Base-by-base conservation (phyloP, 2,113 vertebrate genomes). In the Etia nguti region DNA sequence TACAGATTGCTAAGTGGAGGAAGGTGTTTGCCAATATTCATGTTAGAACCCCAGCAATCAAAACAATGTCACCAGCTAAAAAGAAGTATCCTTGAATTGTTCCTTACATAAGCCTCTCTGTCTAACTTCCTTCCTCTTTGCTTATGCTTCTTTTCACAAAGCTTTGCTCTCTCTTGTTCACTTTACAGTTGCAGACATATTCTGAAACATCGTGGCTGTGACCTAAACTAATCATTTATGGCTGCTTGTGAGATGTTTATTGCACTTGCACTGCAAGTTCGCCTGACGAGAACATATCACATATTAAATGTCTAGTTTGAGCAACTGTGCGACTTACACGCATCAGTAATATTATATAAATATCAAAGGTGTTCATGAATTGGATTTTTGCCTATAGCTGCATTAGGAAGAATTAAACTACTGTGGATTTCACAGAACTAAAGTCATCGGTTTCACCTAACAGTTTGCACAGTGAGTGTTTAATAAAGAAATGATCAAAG, bases 181-280 rank as follows among this genome's bases (percentile, higher is more conserved):
- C 82, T 79, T 81, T 46, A 48, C 26, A 8, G 16, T 48, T 1
- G 3, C 24, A 31, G 43, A 31, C 46, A 20, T 77, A 77, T 50
- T 77, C 16, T 50, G 70, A 77, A 48, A 31, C 43, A 68, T 43
- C 34, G n/a, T 79, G 29, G 36, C 70, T 86, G 50, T 73, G 60
- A 88, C 85, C 85, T 89, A 81, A 50, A 77, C 26, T 86, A 22
- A 34, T 90, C 34, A 52, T 83, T 56, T 52, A 54, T 52, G 60
- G 24, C 22, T 83, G n/a, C 59, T 81, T 82, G 38, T 70, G 89
- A 90, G 38, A 56, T 81, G 50, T 85, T 89, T 84, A 84, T 84
- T 62, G 57, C 59, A 54, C 65, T 90, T 87, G 29, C 54, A 3
- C 38, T 75, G 65, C 86, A 80, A 86, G 54, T 82, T 56, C 11